A percentile compares a stretch with the other conserved stretches of the same genome.
These are phyloP conservation scores for Hippoglossus stenolepis DNA, from an alignment of 2,113 vertebrate genomes.

Conservation along the genomic window DNA sequence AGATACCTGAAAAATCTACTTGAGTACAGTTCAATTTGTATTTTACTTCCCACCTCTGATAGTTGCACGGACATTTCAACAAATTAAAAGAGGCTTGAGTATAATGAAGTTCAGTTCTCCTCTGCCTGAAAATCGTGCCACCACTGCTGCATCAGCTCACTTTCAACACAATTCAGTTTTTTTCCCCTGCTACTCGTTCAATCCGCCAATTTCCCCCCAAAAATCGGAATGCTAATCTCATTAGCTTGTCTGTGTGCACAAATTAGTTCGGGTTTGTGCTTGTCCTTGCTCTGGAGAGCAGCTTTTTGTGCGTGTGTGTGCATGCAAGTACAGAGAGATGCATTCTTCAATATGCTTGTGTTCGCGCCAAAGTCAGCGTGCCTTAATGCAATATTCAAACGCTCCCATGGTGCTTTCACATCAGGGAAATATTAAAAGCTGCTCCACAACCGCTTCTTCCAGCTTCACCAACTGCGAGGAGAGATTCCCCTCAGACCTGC, in stretches of 20 bases:
- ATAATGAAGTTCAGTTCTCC: background rate
- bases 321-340: background rate
- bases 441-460: slow-evolving; percentile 35
- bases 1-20: no score
- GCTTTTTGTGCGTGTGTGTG: slow-evolving; percentile 6
- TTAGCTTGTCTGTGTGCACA: slow-evolving; percentile 30
- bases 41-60: no score
- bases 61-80: no score
- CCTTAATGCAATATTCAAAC: slow-evolving; percentile 57
- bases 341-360: background rate
- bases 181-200: background rate
- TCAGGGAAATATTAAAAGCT: slow-evolving; percentile 67
- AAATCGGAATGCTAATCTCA: slow-evolving; percentile 56
- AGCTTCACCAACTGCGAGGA: slow-evolving; percentile 23
- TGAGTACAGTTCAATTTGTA: no score
- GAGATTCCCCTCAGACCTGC: slow-evolving; percentile 57
- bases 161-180: slow-evolving; percentile 22
- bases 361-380: slow-evolving; percentile 2
- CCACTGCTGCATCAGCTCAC: slow-evolving; percentile 42
- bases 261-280: background rate
- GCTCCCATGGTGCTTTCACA: slow-evolving; percentile 49
- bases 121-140: slow-evolving; percentile 2
- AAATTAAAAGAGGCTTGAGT: no score
- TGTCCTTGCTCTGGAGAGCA: background rate
- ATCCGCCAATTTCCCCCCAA: slow-evolving; percentile 43